Evolutionary conservation across 2,113 vertebrate species (phyloP), one percentile per base, ranked within the genome.

Genomic region (Platichthys stellatus): DNA sequence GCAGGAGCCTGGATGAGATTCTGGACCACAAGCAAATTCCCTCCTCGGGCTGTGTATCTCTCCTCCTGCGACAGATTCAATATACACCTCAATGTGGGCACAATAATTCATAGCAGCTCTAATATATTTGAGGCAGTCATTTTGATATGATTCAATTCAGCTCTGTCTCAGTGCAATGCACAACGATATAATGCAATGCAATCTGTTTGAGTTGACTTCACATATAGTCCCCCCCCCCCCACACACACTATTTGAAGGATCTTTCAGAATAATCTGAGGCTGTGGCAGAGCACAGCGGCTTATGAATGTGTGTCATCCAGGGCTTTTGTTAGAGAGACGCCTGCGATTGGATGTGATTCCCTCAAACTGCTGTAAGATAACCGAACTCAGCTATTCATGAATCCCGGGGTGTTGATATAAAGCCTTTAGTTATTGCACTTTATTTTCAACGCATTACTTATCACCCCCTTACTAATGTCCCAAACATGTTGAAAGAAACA

Each of bases 191-290:
- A 77, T 56, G 38, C 76, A 70, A 58, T 69, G 65, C 20, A 35
- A 88, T 89, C 73, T 83, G 69, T 81, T 81, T 75, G 64, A 62
- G 64, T 86, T 88, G 77, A 81, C 60, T 84, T 90, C 80, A 82
- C 85, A 82, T 72, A 57, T 24, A 54, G 58, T 58, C 76, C 76
- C 58, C 71, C 78, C 11, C 2, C 38, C 38, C 45, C 45, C 23
- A 23, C 23, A 23, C 47, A 5, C 51, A 40, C 75, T 2, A 28
- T 80, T 61, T 81, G 49, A 85, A 51, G 58, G 67, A 78, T 70
- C 45, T 69, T 79, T 81, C 53, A 67, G 35, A 68, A 70, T 72
- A 75, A 69, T 59, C 72, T 64, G 21, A 86, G 72, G 54, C 53
- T 80, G 23, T 49, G 5, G 31, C 31, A 31, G 31, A 31, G 31